Percentiles rank a stretch among this genome's conserved stretches.
phyloP scores from a whole-genome alignment of 2,113 vertebrate species.

The Acanthochromis polyacanthus region DNA sequence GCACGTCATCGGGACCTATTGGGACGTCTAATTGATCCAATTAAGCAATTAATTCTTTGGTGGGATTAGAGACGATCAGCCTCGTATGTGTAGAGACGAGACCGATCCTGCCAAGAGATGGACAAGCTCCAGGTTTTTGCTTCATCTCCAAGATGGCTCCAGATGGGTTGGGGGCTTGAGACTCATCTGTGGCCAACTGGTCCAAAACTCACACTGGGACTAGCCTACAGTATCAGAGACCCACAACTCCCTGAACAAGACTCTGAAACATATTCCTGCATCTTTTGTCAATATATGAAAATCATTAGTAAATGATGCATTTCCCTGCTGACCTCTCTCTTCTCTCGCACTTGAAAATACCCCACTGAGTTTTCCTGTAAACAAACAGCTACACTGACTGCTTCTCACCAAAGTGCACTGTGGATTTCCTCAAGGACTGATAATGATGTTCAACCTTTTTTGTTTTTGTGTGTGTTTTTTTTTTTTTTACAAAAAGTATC shows the following conservation, averaged over 20 bases:
- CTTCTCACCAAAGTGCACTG: not conserved
- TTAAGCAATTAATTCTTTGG: constrained; percentile 81
- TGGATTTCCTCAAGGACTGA: not conserved
- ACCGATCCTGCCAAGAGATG: constrained; percentile 76
- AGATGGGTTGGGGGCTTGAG: constrained; percentile 78
- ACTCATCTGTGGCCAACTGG: constrained; percentile 76
- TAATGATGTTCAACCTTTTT: too few relatives aligned
- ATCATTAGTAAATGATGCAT: constrained; percentile 37
- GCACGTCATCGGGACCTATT: constrained; percentile 64
- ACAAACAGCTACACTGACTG: constrained; percentile 17
- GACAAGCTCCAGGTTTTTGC: constrained; percentile 77
- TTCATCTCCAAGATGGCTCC: constrained; percentile 76
- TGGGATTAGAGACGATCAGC: constrained; percentile 76
- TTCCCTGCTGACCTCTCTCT: constrained; percentile 38
- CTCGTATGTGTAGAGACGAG: constrained; percentile 56
- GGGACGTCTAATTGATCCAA: constrained; percentile 81
- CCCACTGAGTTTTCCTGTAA: constrained; percentile 25
- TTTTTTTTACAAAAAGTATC: not conserved
- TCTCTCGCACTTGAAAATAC: not conserved
- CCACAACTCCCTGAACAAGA: constrained; percentile 34
- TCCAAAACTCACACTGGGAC: constrained; percentile 70
- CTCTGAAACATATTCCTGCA: not conserved
- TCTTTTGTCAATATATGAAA: constrained; percentile 36
- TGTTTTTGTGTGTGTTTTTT: too few relatives aligned
- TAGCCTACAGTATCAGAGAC: constrained; percentile 59